Base-by-base conservation (phyloP, 2,888 invertebrate genomes). In the Leptinotarsa tumamoca region DNA sequence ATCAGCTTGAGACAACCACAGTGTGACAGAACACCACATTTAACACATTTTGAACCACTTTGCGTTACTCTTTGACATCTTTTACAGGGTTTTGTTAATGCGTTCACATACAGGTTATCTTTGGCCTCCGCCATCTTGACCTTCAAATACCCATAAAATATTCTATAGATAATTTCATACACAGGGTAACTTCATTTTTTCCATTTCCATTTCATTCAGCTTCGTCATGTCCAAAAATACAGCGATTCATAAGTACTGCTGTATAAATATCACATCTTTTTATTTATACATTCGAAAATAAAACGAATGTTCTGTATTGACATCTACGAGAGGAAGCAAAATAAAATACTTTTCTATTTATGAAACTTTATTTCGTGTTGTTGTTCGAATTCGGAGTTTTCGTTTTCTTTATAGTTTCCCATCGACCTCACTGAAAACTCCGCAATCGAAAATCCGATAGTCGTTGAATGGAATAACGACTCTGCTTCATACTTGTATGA, bases 381-480 rank as follows among this genome's bases (percentile, higher is more conserved):
- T 43, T 43, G 43, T 43, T 43, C 43, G 43, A 10, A 10, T 14
- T 27, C 58, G 15, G 58, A 58, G 4, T 58, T 58, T 58, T 14
- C 63, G 33, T 63, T n/a, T 33, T 63, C 17, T 43, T 3, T 27
- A 33, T 43, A n/a, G n/a, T 63, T 61, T 21, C 27, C 61, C 27
- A 23, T 61, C 14, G 27, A 61, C 10, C 61, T 15, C 21, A 23
- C 61, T 61, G 61, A 33, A 7, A 63, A 63, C n/a, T 63, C 7
- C 43, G 7, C 63, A 17, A 27, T 63, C 27, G 17, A 63, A 33
- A 33, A 33, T 43, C 63, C 33, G n/a, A 33, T n/a, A 27, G 63
- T 63, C n/a, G n/a, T n/a, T 18, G 63, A 43, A 63, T 63, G 33
- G 63, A 63, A 63, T 63, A 43, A 63, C 7, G 63, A 63, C 63